Base-by-base conservation (phyloP, 1,140 invertebrate species). In the Hyphantria cunea region DNA sequence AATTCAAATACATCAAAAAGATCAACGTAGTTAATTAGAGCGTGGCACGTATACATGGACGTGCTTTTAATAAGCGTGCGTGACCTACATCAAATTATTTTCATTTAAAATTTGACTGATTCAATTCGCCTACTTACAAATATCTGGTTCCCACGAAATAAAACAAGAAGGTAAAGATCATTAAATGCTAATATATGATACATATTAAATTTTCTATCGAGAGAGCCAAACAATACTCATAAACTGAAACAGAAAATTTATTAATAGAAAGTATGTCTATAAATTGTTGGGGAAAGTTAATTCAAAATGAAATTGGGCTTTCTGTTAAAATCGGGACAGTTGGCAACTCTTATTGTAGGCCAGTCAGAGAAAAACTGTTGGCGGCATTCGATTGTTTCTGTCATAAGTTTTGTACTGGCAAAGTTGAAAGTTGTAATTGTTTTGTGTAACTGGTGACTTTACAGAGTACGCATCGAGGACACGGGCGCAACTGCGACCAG, bases 401-500 rank as follows among this genome's bases (percentile, higher is more conserved):
- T 58, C 55, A 58, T 58, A 58, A 58, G 55, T 58, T 58, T 58
- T 33, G n/a, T 13, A 58, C 37, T 58, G 14, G 55, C 12, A 31
- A 31, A 48, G 32, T 58, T 60, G 34, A 37, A 47, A 34, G 37
- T 42, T 60, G 58, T 44, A 51, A 7, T 11, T 25, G 37, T 60
- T 50, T 51, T 33, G 45, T 42, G 55, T 11, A 48, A 49, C 45
- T 44, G 39, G 41, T 49, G 55, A 58, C 55, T 58, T 58, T 37
- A 31, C 55, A 49, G 45, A 39, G 55, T 17, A 59, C 44, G 48
- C 55, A 55, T 31, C 32, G 58, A 50, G 63, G 68, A 52, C 62
- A 54, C 52, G 39, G 53, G 45, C 54, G 49, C 58, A 59, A 56
- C 53, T 45, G 50, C 54, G 59, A 68, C 50, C 53, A 60, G 48